Percentiles rank a stretch among this genome's conserved stretches.
Evolutionary conservation across 2,113 vertebrate species (phyloP).

Genomic region (Sciurus niger): DNA sequence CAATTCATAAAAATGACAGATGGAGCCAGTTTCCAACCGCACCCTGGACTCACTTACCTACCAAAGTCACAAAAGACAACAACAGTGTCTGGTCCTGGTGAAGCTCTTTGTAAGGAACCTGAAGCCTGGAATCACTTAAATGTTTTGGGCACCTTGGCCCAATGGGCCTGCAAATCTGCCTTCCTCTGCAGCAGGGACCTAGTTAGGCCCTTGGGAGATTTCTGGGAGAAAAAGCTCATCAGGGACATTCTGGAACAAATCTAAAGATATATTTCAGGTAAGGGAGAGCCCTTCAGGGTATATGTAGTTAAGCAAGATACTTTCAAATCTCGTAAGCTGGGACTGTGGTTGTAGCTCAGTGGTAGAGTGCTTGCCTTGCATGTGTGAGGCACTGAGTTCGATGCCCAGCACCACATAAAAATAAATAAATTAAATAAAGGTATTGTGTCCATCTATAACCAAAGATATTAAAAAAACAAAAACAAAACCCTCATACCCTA

Average conservation of each 20-base stretch:
- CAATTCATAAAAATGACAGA: constrained; percentile 44
- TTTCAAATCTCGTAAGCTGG: neutral
- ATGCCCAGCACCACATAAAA: no score
- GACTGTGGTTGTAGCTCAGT: no score
- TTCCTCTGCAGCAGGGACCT: neutral
- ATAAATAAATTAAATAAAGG: no score
- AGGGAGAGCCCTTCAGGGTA: neutral
- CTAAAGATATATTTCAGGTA: neutral
- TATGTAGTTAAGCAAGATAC: neutral
- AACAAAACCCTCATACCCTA: neutral
- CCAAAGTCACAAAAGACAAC: constrained; percentile 22
- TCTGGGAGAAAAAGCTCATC: neutral
- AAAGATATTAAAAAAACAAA: no score
- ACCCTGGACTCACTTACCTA: neutral
- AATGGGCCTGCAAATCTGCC: neutral
- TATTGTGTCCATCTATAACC: no score
- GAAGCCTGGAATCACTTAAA: neutral
- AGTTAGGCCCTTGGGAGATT: neutral
- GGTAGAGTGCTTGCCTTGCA: no score
- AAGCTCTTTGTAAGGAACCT: no score
- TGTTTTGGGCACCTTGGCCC: neutral
- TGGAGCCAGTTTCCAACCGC: neutral
- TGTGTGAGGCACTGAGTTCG: no score
- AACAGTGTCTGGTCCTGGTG: neutral
- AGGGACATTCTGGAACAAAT: neutral